Base-by-base conservation (phyloP, 2,113 vertebrate species). In the Ciconia boyciana region DNA sequence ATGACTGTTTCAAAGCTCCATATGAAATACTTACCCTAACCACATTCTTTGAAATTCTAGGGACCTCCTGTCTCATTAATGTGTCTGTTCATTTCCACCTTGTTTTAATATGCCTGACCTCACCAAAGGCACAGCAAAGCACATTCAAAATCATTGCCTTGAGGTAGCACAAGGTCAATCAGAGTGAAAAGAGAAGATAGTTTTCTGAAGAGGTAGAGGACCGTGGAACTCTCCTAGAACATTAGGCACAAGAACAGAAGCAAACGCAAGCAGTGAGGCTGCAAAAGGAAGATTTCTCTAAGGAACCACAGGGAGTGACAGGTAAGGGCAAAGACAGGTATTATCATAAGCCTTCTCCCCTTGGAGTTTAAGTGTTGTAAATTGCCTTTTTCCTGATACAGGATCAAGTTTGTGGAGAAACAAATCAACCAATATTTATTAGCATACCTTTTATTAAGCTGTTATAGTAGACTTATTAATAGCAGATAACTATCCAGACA, bases 291-390 rank as follows among this genome's bases (percentile, higher is more conserved):
- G 13, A 48, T 81, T 91, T 90, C 41, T 58, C 48, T 46, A 71
- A 58, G 54, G n/a, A 89, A 57, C 36, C 34, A 41, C 4, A 5
- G 15, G 10, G 44, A 74, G 12, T 58, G 43, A 64, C 68, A 94
- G 60, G 14, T 49, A 55, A 75, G 43, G 78, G 15, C 61, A 90
- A 82, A 84, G 19, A 22, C 13, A 10, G 8, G 15, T 69, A 22
- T 55, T 2, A 0, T 43, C 11, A 0, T n/a, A 32, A 55, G 15
- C 70, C 51, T 58, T 39, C 52, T 32, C 3, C 24, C 13, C 13
- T 41, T 55, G 55, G 41, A 75, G 36, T 80, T 54, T 21, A 49
- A 46, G 19, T n/a, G 18, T 21, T 66, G 34, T 65, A 86, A 83
- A 52, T 52, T 49, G 20, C 32, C 54, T 77, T 92, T 68, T 80